A percentile compares a stretch with the other conserved stretches of the same genome.
Evolutionary conservation across 23 tunicate species (phyloP).

Genomic region (Halocynthia roretzi): DNA sequence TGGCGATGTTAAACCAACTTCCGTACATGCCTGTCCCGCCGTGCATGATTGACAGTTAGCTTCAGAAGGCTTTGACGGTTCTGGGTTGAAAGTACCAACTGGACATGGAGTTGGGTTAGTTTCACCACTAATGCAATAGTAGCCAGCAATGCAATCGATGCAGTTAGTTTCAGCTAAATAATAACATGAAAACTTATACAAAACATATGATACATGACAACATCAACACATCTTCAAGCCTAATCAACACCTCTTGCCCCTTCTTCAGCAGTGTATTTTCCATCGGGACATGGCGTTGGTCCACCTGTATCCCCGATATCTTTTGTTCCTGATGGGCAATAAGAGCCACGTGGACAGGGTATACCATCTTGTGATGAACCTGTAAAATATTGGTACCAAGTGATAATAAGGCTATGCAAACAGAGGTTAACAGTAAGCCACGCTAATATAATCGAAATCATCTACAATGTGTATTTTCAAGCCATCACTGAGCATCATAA

Average conservation of each 20-base stretch:
- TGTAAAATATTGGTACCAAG: not conserved
- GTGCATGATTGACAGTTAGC: slow-evolving; percentile 44
- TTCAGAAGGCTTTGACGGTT: slow-evolving; percentile 12
- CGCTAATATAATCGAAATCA: no score
- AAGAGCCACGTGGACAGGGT: slow-evolving; percentile 79
- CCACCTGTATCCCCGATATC: not conserved
- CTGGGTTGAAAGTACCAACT: slow-evolving; percentile 62
- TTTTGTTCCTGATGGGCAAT: slow-evolving; percentile 37
- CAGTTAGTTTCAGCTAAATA: slow-evolving; percentile 46
- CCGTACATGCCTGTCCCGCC: slow-evolving; percentile 70
- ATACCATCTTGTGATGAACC: slow-evolving; percentile 52
- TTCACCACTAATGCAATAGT: slow-evolving; percentile 53
- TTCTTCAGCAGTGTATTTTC: slow-evolving; percentile 79
- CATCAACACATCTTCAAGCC: not conserved
- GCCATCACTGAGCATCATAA: no score
- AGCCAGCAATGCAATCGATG: slow-evolving; percentile 82
- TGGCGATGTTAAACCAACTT: slow-evolving; percentile 29
- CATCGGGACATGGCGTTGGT: slow-evolving; percentile 59
- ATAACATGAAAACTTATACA: not conserved
- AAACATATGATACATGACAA: not conserved
- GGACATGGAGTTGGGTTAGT: slow-evolving; percentile 49
- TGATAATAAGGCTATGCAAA: no score
- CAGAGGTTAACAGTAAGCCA: no score
- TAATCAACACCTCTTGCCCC: slow-evolving; percentile 60
- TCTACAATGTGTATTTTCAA: no score